phyloP scores from a whole-genome alignment of 1,140 invertebrate genomes.

The Dendrolimus kikuchii region DNA sequence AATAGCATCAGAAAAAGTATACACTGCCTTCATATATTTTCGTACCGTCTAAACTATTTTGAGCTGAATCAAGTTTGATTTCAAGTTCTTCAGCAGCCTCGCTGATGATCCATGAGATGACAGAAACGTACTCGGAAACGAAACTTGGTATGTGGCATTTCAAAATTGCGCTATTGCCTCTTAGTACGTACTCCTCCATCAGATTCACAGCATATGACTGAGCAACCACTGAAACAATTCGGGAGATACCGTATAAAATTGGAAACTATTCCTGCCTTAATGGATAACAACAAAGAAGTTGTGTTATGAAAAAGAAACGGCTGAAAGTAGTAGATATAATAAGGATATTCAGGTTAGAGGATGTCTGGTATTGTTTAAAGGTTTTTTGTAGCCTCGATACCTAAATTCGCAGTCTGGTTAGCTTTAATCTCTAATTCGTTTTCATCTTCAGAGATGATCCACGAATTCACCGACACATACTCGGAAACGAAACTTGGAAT shows the following conservation, averaged over 20 bases:
- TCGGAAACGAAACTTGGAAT: slow-evolving; percentile 92
- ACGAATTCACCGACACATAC: slow-evolving; percentile 84
- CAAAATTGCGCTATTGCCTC: slow-evolving; percentile 90
- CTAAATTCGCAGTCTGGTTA: slow-evolving; percentile 42
- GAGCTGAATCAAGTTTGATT: slow-evolving; percentile 74
- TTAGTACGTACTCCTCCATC: slow-evolving; percentile 92
- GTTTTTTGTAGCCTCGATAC: slow-evolving; percentile 21
- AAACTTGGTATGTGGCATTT: slow-evolving; percentile 95
- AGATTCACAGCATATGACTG: slow-evolving; percentile 91
- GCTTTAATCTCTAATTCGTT: slow-evolving; percentile 56
- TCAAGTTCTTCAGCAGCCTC: slow-evolving; percentile 68
- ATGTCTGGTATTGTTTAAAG: too few relatives aligned
- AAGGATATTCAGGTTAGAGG: too few relatives aligned
- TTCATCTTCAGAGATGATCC: slow-evolving; percentile 76
- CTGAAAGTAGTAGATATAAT: too few relatives aligned
- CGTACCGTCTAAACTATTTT: slow-evolving; percentile 78
- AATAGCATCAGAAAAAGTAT: slow-evolving; percentile 9
- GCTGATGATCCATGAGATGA: slow-evolving; percentile 88
- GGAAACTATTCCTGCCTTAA: too few relatives aligned
- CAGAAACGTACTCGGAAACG: slow-evolving; percentile 89
- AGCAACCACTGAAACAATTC: slow-evolving; percentile 85
- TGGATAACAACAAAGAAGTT: too few relatives aligned
- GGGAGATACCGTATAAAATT: neutral
- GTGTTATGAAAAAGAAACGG: too few relatives aligned
- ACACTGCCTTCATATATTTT: slow-evolving; percentile 17